Base-by-base conservation (phyloP, 2,888 invertebrate genomes). In the Cantharis lateralis region DNA sequence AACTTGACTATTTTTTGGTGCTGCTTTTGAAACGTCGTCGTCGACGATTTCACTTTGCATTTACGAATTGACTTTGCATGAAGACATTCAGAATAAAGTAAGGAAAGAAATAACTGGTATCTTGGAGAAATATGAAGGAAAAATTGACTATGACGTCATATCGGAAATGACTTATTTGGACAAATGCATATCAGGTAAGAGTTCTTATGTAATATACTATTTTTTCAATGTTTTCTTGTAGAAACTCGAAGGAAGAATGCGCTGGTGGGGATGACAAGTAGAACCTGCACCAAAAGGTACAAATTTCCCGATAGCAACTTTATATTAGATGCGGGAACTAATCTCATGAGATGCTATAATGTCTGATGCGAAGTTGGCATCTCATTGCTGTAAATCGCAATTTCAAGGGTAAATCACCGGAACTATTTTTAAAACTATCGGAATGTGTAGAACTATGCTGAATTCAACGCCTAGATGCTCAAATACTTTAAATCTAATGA, bases 11-110 rank as follows among this genome's bases (percentile, higher is more conserved):
- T 84, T 85, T 71, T 83, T 85, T 15, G 72, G 79, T 10, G 87
- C 87, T n/a, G 87, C 87, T 0, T 87, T 85, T 72, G 87, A 87
- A 81, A 87, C 87, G 0, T 87, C 87, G 10, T 87, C 87, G 2
- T 83, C 84, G 13, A 83, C 84, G 72, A 85, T 90, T 82, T 87
- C 88, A 66, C 90, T 88, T 77, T 87, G 87, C 1, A 82, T 91
- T 15, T 91, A 88, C 79, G 90, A 90, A 81, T 81, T 91, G 61
- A 89, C 90, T 3, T 84, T 86, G 11, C 88, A 90, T 81, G 87
- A 85, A 1, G 83, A 87, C 0, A 80, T 89, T 2, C 91, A 91
- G 78, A 83, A 87, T 1, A 88, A 85, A 0, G 10, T 28, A 11
- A 10, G 28, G 11, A 28, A 28, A 3, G 28, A 28, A 28, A 87